Percentiles rank a stretch among this genome's conserved stretches.
Evolutionary conservation across 2,797 vertebrate genomes (phyloP).

Genomic region (Gadopsis bispinosus): DNA sequence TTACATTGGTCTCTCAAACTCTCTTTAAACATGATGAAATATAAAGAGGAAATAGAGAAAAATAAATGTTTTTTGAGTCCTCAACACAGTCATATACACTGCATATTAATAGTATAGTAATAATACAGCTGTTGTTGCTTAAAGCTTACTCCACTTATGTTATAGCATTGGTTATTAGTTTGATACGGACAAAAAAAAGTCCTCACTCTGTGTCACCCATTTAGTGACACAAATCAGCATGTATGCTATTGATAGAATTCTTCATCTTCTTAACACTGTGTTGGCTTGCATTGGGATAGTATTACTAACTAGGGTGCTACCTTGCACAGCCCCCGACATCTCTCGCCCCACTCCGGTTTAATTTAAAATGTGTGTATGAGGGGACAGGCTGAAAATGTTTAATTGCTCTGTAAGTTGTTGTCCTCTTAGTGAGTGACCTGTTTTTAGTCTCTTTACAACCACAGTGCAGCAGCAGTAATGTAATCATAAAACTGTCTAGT

Average conservation of each 20-base stretch:
- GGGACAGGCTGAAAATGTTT: conserved; percentile 1
- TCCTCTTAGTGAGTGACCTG: conserved; percentile 8
- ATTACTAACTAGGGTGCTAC: no score
- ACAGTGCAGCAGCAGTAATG: neutral
- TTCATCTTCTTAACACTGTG: neutral
- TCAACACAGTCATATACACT: neutral
- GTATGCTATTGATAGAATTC: neutral
- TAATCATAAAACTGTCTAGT: conserved; percentile 24
- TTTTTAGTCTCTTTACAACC: conserved; percentile 17
- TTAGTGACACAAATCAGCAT: neutral
- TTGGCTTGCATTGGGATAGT: neutral
- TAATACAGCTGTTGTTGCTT: no score
- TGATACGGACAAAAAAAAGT: no score
- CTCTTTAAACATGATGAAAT: neutral
- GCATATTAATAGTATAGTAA: neutral
- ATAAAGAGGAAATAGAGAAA: neutral
- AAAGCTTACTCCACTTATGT: no score
- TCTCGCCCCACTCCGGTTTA: neutral
- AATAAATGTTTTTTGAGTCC: neutral
- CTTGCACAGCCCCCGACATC: neutral
- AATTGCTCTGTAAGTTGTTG: neutral
- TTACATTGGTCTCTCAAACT: conserved; percentile 14
- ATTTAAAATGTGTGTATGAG: neutral
- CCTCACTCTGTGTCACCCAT: neutral
- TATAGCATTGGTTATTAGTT: no score